These are phyloP conservation scores for Dissostichus mawsoni DNA, from an alignment of 2,113 vertebrate genomes.

Conservation along the genomic window DNA sequence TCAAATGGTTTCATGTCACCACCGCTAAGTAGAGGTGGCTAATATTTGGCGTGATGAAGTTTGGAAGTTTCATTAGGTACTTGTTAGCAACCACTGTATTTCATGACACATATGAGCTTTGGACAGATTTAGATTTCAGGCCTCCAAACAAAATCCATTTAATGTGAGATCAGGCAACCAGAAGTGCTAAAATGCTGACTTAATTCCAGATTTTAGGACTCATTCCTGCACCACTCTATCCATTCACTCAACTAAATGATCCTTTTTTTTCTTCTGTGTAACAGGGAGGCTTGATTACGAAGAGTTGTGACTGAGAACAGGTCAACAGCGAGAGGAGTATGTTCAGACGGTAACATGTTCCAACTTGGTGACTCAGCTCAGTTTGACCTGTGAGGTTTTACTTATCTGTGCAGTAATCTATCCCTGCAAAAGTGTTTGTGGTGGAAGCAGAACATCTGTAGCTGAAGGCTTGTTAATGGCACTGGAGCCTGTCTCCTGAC, in stretches of 20 bases:
- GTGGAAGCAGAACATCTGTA: slow-evolving; percentile 36
- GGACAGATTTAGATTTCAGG: too few relatives aligned
- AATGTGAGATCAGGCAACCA: too few relatives aligned
- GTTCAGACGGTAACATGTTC: slow-evolving; percentile 29
- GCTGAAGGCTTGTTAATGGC: slow-evolving; percentile 49
- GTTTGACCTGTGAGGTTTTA: slow-evolving; percentile 42
- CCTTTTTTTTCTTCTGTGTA: slow-evolving; percentile 4
- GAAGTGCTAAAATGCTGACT: too few relatives aligned
- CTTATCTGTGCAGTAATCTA: slow-evolving; percentile 52
- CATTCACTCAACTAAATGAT: background rate
- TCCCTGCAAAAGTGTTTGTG: slow-evolving; percentile 29
- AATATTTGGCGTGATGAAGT: too few relatives aligned
- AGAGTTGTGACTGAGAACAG: slow-evolving; percentile 1
- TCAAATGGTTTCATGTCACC: too few relatives aligned
- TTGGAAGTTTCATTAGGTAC: too few relatives aligned
- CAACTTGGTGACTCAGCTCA: slow-evolving; percentile 30
- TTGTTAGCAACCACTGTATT: too few relatives aligned
- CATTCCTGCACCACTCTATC: too few relatives aligned
- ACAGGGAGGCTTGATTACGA: background rate
- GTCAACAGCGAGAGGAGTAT: slow-evolving; percentile 2
- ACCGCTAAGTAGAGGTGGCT: too few relatives aligned
- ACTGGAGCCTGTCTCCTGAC: slow-evolving; percentile 46
- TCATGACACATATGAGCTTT: too few relatives aligned
- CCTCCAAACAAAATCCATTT: too few relatives aligned
- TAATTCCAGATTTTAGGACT: too few relatives aligned